Base-by-base conservation (phyloP, 2,888 invertebrate species). In the Volucella bombylans region DNA sequence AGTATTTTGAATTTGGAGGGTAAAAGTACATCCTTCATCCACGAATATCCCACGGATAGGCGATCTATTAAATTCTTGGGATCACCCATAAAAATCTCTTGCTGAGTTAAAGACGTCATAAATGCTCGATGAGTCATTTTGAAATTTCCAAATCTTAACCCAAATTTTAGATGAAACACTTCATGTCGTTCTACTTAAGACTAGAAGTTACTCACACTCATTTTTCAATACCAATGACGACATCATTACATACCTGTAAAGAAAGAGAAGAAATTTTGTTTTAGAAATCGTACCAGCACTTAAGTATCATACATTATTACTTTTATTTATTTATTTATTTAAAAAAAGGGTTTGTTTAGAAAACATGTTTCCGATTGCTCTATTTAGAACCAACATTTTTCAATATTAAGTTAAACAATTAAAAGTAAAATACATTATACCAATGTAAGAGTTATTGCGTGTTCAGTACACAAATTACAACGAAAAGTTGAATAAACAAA, bases 161-260 rank as follows among this genome's bases (percentile, higher is more conserved):
- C 23, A 23, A 23, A 23, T 23, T 23, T 4, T 23, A 23, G 23
- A 23, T 23, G 23, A 23, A 23, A 23, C 23, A 23, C 4, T 1
- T 23, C 23, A 23, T 23, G 23, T 23, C 23, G 23, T 23, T 23
- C 23, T 18, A 65, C 31, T 49, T 50, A 8, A 15, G n/a, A 54
- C 15, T n/a, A 10, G 50, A 14, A 38, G 4, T 23, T 55, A 54
- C 62, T 52, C 4, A 64, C 73, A 15, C 41, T 3, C 1, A 43
- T 43, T 11, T 23, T 4, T 54, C 2, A 43, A 10, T 47, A 14
- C 1, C 15, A 45, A 72, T 47, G 62, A 15, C 8, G 15, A 45
- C 31, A 23, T 54, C 52, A 47, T n/a, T 39, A 77, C 77, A 69
- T 77, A 79, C 79, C 74, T 83, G 74, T 4, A 83, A 82, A 39